phyloP scores from a whole-genome alignment of 2,888 invertebrate genomes.

The Mesorhabditis belari region DNA sequence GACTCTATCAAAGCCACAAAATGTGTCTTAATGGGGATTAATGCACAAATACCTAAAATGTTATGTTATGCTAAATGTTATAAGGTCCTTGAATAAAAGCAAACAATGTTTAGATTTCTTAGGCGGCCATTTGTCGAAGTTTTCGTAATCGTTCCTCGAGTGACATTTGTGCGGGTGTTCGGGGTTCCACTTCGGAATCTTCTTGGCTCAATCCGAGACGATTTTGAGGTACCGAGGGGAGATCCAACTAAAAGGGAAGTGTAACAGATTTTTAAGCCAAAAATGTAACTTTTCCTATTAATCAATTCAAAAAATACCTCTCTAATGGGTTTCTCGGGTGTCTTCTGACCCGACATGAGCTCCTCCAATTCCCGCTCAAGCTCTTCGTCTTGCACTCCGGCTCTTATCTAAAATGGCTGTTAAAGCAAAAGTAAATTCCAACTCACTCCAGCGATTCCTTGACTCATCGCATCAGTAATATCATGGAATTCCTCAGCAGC shows the following conservation, averaged over 20 bases:
- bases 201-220: constrained; percentile 13
- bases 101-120: too few relatives aligned
- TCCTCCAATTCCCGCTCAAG: constrained; percentile 23
- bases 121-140: neutral
- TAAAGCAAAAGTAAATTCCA: neutral
- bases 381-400: constrained; percentile 12
- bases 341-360: constrained; percentile 13
- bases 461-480: constrained; percentile 39
- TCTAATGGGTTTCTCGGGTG: neutral
- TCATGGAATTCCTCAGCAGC: constrained; percentile 44
- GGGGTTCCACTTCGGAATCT: constrained; percentile 7
- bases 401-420: neutral
- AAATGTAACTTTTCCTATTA: too few relatives aligned
- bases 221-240: constrained; percentile 15
- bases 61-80: too few relatives aligned
- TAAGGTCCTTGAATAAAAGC: too few relatives aligned
- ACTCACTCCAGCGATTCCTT: constrained; percentile 8
- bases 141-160: neutral
- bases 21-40: too few relatives aligned
- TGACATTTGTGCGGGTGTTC: neutral
- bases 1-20: too few relatives aligned
- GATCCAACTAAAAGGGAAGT: constrained; percentile 4
- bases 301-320: too few relatives aligned
- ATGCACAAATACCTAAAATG: too few relatives aligned
- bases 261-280: too few relatives aligned